A percentile compares a stretch with the other conserved stretches of the same genome.
phyloP scores from a whole-genome alignment of 2,888 invertebrate genomes.

The Clostera curtula region DNA sequence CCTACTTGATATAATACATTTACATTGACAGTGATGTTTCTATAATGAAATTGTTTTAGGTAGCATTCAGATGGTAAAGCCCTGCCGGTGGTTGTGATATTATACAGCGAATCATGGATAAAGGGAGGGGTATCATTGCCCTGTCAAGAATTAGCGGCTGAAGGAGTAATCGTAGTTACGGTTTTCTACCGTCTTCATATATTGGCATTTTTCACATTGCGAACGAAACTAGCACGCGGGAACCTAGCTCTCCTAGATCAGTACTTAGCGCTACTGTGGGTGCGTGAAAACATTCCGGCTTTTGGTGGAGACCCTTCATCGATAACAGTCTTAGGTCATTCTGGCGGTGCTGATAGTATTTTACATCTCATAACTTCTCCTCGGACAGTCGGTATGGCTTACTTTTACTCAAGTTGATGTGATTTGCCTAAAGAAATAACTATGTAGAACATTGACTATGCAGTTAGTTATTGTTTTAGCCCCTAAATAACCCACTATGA shows the following conservation, averaged over 20 bases:
- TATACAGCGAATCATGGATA: conserved; percentile 79
- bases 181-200: conserved; percentile 82
- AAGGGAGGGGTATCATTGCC: conserved; percentile 69
- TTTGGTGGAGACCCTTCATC: conserved; percentile 88
- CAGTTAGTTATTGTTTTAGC: too few species aligned
- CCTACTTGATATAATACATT: neutral
- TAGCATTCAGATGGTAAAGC: conserved; percentile 67
- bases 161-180: conserved; percentile 81
- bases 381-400: conserved; percentile 73
- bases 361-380: conserved; percentile 80
- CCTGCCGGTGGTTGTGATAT: conserved; percentile 80
- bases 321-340: conserved; percentile 89
- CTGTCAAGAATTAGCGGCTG: conserved; percentile 83
- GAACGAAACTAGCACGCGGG: conserved; percentile 77
- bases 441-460: neutral
- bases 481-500: too few species aligned
- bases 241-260: conserved; percentile 93
- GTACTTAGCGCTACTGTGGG: conserved; percentile 85
- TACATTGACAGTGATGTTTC: neutral
- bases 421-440: neutral
- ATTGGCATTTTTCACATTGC: conserved; percentile 79
- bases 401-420: neutral
- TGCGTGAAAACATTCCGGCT: conserved; percentile 82
- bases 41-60: conserved; percentile 37
- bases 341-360: conserved; percentile 83